phyloP scores from a whole-genome alignment of 2,113 vertebrate genomes.

The Vidua chalybeata region DNA sequence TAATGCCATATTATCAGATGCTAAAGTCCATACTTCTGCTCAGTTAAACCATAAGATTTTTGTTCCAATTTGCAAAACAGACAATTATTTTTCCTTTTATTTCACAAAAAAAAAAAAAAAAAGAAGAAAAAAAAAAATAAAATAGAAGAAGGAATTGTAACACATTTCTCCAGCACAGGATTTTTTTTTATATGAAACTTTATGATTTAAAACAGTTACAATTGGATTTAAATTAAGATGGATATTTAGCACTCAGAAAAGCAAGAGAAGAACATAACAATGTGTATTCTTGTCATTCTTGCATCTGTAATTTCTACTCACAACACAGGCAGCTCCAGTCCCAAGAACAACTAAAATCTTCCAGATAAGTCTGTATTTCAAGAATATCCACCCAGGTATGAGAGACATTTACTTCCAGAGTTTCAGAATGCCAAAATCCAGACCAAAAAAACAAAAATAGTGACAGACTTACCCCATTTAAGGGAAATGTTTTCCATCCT shows the following conservation, averaged over 20 bases:
- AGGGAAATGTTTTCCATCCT: slow-evolving; percentile 93
- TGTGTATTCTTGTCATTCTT: neutral
- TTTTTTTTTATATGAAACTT: neutral
- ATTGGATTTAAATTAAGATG: neutral
- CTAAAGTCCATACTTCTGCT: neutral
- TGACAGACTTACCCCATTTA: slow-evolving; percentile 89
- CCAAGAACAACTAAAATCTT: neutral
- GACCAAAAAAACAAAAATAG: neutral
- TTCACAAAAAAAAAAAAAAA: neutral
- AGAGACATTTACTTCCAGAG: neutral
- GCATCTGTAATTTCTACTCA: neutral
- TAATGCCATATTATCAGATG: neutral
- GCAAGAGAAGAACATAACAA: neutral
- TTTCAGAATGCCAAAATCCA: neutral
- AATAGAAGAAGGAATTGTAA: neutral
- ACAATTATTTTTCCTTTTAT: neutral
- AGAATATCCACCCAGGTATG: neutral
- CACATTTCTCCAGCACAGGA: neutral
- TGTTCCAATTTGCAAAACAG: neutral
- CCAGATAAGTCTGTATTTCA: neutral
- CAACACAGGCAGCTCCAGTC: neutral
- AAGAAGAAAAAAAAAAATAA: neutral
- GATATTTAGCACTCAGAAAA: neutral
- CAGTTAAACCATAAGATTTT: neutral
- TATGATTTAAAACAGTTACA: neutral